These are phyloP conservation scores for Ips typographus DNA, from an alignment of 1,140 invertebrate species.

Conservation along the genomic window DNA sequence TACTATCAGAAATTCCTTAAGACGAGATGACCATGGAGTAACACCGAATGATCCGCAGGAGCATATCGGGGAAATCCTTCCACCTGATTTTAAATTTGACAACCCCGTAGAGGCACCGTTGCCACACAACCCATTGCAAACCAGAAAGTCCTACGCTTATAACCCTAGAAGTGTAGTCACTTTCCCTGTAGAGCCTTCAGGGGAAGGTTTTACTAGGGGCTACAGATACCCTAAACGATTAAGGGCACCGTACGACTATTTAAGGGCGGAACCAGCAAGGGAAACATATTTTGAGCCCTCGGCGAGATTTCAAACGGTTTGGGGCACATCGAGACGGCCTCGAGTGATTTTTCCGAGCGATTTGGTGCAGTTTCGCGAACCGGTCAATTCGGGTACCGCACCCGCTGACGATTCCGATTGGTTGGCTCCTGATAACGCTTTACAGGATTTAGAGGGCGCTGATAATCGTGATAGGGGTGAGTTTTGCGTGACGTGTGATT, in stretches of 20 bases:
- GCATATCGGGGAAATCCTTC: slow-evolving; percentile 51
- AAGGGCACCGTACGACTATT: slow-evolving; percentile 35
- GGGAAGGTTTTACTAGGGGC: slow-evolving; percentile 35
- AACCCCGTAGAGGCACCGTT: slow-evolving; percentile 2
- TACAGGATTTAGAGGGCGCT: slow-evolving; percentile 49
- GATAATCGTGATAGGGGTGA: slow-evolving; percentile 50
- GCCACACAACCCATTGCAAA: slow-evolving; percentile 14
- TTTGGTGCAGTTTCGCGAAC: slow-evolving; percentile 49
- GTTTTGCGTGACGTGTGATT: slow-evolving; percentile 15
- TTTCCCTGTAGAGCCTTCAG: slow-evolving; percentile 37
- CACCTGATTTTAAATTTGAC: slow-evolving; percentile 40
- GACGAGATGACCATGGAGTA: slow-evolving; percentile 41
- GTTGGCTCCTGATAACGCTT: slow-evolving; percentile 47
- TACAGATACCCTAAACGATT: slow-evolving; percentile 44
- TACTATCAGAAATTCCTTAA: slow-evolving; percentile 7
- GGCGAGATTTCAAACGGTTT: slow-evolving; percentile 37
- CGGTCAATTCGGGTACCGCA: slow-evolving; percentile 32
- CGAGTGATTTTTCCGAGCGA: slow-evolving; percentile 52
- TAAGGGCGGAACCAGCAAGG: slow-evolving; percentile 17
- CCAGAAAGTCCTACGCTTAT: slow-evolving; percentile 38
- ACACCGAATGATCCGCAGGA: slow-evolving; percentile 41
- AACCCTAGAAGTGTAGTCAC: slow-evolving; percentile 36
- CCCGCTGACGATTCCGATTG: slow-evolving; percentile 45
- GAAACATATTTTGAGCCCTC: slow-evolving; percentile 42
- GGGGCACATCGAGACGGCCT: slow-evolving; percentile 45